Percentiles rank a stretch among this genome's conserved stretches.
These are phyloP conservation scores for Odontesthes bonariensis DNA, from an alignment of 2,113 vertebrate genomes.

Conservation along the genomic window DNA sequence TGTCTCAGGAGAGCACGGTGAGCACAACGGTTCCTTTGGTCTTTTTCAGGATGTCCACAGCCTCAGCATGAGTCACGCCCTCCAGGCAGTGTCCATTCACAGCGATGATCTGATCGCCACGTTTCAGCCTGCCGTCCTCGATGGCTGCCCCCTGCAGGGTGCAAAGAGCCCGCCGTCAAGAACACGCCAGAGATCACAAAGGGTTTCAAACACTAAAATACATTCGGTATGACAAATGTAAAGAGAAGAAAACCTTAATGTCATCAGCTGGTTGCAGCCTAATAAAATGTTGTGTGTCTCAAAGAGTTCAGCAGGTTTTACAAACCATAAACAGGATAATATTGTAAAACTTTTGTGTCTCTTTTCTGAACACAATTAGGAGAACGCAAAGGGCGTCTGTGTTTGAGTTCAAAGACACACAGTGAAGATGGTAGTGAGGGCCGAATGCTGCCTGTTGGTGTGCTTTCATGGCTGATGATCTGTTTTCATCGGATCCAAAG, in stretches of 20 bases:
- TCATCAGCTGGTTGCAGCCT: neutral
- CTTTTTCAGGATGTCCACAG: conserved; percentile 90
- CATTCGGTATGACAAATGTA: no score
- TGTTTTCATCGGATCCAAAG: neutral
- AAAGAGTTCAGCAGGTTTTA: neutral
- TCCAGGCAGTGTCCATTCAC: conserved; percentile 93
- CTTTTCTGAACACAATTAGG: neutral
- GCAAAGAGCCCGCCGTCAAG: neutral
- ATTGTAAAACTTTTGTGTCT: no score
- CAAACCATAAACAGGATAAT: neutral
- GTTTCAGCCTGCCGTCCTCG: conserved; percentile 90
- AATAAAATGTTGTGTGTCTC: neutral
- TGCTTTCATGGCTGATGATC: no score
- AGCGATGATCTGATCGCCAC: conserved; percentile 93
- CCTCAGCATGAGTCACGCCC: conserved; percentile 91
- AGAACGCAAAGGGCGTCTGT: neutral
- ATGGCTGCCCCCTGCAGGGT: conserved; percentile 89
- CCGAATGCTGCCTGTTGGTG: no score
- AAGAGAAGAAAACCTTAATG: no score
- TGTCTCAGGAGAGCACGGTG: conserved; percentile 88
- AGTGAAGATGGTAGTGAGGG: no score
- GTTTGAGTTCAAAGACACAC: neutral
- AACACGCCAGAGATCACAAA: conserved; percentile 6
- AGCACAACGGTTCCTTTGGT: conserved; percentile 90
- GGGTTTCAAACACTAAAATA: no score